Base-by-base conservation (phyloP, 2,888 invertebrate genomes). In the Watsonalla binaria region DNA sequence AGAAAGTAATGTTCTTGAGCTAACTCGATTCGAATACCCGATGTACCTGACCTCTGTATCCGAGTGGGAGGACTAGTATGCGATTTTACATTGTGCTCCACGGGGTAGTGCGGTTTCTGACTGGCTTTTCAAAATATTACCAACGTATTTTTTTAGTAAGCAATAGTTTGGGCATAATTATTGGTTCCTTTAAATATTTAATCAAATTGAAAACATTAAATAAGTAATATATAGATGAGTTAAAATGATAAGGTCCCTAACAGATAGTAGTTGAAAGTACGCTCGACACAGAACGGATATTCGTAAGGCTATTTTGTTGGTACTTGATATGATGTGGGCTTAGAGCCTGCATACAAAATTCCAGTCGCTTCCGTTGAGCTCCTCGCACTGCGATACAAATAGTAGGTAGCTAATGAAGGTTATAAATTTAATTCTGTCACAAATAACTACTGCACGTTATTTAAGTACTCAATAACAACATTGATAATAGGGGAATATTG, bases 1-100 rank as follows among this genome's bases (percentile, higher is more conserved):
- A 89, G 90, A 89, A 90, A 90, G 89, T 85, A 72, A 89, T 88
- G 84, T 84, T 85, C 86, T 83, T 80, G 76, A 78, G 78, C 79
- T 82, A 84, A 87, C 81, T 86, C 80, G 82, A 80, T 83, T 80
- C 78, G 75, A 79, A 82, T 82, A 86, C 78, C 78, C 65, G 69
- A 63, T 60, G 62, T 64, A 65, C 65, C 63, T 74, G 61, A 70
- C 70, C 70, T 73, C 68, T 74, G 60, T 65, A 63, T 63, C 65
- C 63, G 77, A 72, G 82, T 84, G 80, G 80, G 78, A 67, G 78
- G 69, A 79, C 74, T 68, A 54, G 72, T 66, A 61, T 69, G 69
- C 58, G 56, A 54, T 62, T 57, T 57, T 59, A 60, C 52, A 51
- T 51, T 53, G 9, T 11, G 14, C 6, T 6, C 9, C 9, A 37